Percentiles rank a stretch among this genome's conserved stretches.
phyloP scores from a whole-genome alignment of 2,888 invertebrate species.

The Andrena camellia region DNA sequence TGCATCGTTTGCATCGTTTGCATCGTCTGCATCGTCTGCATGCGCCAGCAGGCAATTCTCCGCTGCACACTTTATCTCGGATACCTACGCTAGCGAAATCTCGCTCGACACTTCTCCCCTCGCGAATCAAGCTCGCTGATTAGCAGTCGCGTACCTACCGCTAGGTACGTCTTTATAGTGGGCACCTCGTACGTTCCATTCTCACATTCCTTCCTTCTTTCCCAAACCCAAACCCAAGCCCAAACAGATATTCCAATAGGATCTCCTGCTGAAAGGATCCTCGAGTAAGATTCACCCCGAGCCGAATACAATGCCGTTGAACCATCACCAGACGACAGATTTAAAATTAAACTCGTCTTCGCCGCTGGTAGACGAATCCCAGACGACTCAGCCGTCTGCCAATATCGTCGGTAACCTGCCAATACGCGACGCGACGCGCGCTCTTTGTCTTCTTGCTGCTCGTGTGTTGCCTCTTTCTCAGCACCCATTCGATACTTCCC shows the following conservation, averaged over 20 bases:
- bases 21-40: slow-evolving; percentile 14
- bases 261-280: neutral
- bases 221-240: neutral
- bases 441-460: neutral
- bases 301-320: slow-evolving; percentile 69
- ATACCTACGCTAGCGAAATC: too few relatives aligned
- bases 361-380: slow-evolving; percentile 72
- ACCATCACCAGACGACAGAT: slow-evolving; percentile 50
- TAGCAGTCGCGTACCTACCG: neutral
- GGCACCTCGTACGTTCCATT: neutral
- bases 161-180: neutral
- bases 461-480: slow-evolving; percentile 3
- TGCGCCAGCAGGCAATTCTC: neutral
- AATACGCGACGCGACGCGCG: slow-evolving; percentile 19
- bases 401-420: slow-evolving; percentile 36
- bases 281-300: neutral
- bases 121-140: neutral
- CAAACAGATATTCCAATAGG: slow-evolving; percentile 8
- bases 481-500: neutral
- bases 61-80: neutral
- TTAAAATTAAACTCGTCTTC: slow-evolving; percentile 70
- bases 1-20: slow-evolving; percentile 14
- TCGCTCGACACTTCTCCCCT: neutral
- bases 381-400: slow-evolving; percentile 69
- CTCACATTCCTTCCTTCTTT: too few relatives aligned